Base-by-base conservation (phyloP, 2,888 invertebrate genomes). In the Lampropteryx suffumata region DNA sequence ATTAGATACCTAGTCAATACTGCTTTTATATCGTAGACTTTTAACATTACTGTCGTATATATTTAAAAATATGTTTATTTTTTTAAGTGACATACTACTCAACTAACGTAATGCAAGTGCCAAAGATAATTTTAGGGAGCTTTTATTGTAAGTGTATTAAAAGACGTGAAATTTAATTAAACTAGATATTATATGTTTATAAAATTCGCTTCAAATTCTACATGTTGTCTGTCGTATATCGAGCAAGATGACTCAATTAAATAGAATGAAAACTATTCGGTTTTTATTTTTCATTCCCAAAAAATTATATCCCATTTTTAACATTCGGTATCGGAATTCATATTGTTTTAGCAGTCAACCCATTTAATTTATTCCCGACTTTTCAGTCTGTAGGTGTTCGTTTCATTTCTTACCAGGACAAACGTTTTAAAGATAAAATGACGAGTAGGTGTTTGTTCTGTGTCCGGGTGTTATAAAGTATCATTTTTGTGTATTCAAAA, bases 41-140 rank as follows among this genome's bases (percentile, higher is more conserved):
- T n/a, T 26, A 29, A 17, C 17, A 17, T 5, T 21, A 21, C 21
- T 30, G 21, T 40, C 10, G 26, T 32, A 27, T 42, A 13, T 32
- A 29, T 10, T 10, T 48, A 12, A 28, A 32, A 24, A 41, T 21
- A 41, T 45, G 40, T 45, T 45, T 45, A 45, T 43, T 48, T 50
- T 35, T 50, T 36, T 56, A 51, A 48, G 30, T 56, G 51, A 30
- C 57, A 66, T 59, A 29, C 32, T 35, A 50, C 51, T 43, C 46
- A 44, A 48, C 26, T 71, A 75, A 66, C 61, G 67, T 77, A 82
- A 83, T 72, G 72, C 73, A 86, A 87, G 87, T 88, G 88, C 87
- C 88, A 88, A 88, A 82, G 72, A 77, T 76, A 77, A 79, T 75
- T 50, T 79, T 82, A 85, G 85, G 83, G 82, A 86, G 84, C 82